Evolutionary conservation across 2,888 invertebrate genomes (phyloP).

Genomic region (Drosophila ezoana): DNA sequence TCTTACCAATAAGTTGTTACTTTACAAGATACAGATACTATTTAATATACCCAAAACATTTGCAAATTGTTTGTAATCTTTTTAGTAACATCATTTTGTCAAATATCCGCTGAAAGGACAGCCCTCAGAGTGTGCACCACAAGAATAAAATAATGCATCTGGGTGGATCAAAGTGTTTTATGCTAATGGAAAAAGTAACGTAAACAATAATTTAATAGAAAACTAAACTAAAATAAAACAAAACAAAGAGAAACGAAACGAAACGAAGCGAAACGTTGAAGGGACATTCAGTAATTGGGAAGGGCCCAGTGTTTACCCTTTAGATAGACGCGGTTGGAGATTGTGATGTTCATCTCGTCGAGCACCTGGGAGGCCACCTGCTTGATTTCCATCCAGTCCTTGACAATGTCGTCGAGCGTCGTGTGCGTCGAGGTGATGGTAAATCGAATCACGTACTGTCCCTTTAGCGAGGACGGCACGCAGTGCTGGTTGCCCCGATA

Average conservation of each 20-base stretch:
- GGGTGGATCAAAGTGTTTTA: conserved; percentile 62
- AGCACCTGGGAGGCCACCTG: conserved; percentile 90
- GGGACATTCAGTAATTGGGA: conserved; percentile 32
- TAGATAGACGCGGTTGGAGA: conserved; percentile 88
- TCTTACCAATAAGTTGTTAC: not conserved
- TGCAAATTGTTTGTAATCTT: not conserved
- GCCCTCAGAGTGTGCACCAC: not conserved
- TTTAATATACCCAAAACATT: not conserved
- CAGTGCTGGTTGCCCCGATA: conserved; percentile 95
- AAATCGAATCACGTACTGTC: conserved; percentile 94
- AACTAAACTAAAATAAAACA: conserved; percentile 13
- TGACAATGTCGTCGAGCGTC: conserved; percentile 90
- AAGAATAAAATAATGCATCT: conserved; percentile 15
- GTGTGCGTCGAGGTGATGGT: conserved; percentile 96
- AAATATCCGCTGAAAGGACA: too few species aligned
- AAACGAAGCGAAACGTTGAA: conserved; percentile 2
- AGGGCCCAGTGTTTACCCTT: conserved; percentile 87
- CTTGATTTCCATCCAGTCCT: conserved; percentile 95
- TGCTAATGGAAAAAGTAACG: conserved; percentile 17
- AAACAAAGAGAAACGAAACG: conserved; percentile 7
- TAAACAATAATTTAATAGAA: conserved; percentile 28
- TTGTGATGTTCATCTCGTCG: conserved; percentile 87
- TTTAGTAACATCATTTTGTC: not conserved
- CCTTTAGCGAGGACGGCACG: conserved; percentile 96
- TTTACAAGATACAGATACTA: not conserved